Evolutionary conservation across 1,140 invertebrate genomes (phyloP).

Genomic region (Drosophila subobscura): DNA sequence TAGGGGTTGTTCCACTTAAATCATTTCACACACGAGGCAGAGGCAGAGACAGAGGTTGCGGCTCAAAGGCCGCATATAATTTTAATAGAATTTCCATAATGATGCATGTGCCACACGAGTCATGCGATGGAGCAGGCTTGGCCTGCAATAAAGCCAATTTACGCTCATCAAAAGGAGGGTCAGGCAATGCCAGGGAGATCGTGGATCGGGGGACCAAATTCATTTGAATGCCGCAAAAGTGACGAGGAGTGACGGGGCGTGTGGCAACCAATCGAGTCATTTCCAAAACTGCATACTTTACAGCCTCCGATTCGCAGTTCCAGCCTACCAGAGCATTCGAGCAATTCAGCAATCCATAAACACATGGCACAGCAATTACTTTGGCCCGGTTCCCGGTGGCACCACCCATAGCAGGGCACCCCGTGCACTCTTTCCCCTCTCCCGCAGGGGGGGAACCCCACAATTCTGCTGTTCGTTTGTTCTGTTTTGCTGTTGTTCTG

Average conservation of each 20-base stretch:
- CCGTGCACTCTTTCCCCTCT: background rate
- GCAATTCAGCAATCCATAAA: conserved; percentile 10
- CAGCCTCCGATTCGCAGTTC: background rate
- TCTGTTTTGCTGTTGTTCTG: conserved; percentile 40
- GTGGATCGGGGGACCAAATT: conserved; percentile 9
- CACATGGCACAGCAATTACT: conserved; percentile 42
- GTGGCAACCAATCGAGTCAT: conserved; percentile 14
- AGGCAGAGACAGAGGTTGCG: too few relatives aligned
- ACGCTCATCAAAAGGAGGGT: conserved; percentile 4
- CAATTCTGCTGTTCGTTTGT: conserved; percentile 41
- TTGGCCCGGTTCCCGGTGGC: conserved; percentile 12
- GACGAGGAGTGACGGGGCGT: background rate
- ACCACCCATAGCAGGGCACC: conserved; percentile 3
- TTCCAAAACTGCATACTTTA: conserved; percentile 32
- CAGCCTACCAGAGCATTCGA: too few relatives aligned
- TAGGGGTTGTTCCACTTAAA: background rate
- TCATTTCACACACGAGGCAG: background rate
- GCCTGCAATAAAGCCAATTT: conserved; percentile 19
- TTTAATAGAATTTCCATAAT: conserved; percentile 61
- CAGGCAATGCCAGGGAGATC: too few relatives aligned
- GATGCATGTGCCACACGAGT: conserved; percentile 32
- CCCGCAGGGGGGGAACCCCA: conserved; percentile 4
- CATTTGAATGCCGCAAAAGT: conserved; percentile 1
- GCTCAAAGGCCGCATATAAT: conserved; percentile 20
- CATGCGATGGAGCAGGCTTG: conserved; percentile 8